Evolutionary conservation across 2,797 vertebrate genomes (phyloP).

Genomic region (Sebastiscus tertius): DNA sequence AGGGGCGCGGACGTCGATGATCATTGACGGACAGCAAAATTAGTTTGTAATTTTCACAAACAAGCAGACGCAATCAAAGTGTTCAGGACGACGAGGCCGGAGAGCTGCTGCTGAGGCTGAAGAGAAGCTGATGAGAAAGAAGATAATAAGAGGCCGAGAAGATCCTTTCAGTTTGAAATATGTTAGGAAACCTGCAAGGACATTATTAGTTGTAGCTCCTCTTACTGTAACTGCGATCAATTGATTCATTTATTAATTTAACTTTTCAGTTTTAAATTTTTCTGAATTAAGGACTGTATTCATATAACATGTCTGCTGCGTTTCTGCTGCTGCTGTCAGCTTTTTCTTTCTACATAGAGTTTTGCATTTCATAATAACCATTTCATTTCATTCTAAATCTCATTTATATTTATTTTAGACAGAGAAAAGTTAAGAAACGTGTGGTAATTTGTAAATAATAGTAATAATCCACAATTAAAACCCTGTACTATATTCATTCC

Average conservation of each 20-base stretch:
- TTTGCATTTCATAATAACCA: too few species aligned
- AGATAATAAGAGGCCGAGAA: rapidly evolving
- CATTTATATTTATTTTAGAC: too few species aligned
- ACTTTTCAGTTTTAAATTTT: not conserved
- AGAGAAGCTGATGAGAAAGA: not conserved
- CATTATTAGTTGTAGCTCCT: too few species aligned
- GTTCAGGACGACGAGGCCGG: not conserved
- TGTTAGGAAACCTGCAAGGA: not conserved
- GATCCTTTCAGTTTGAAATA: not conserved
- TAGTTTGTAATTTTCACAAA: constrained; percentile 34
- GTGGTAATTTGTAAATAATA: too few species aligned
- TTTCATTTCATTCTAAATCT: rapidly evolving
- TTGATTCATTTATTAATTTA: not conserved
- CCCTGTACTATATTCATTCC: too few species aligned
- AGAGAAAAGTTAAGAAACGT: too few species aligned
- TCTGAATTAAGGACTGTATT: not conserved
- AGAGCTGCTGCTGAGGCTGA: not conserved
- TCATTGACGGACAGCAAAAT: constrained; percentile 5
- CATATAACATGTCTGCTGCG: not conserved
- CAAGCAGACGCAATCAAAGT: not conserved
- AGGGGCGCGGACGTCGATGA: not conserved
- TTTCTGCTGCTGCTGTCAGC: too few species aligned
- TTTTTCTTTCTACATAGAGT: too few species aligned
- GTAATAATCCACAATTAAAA: too few species aligned
- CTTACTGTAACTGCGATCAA: not conserved